phyloP scores from a whole-genome alignment of 1,140 invertebrate species.

The Bombus superbus region DNA sequence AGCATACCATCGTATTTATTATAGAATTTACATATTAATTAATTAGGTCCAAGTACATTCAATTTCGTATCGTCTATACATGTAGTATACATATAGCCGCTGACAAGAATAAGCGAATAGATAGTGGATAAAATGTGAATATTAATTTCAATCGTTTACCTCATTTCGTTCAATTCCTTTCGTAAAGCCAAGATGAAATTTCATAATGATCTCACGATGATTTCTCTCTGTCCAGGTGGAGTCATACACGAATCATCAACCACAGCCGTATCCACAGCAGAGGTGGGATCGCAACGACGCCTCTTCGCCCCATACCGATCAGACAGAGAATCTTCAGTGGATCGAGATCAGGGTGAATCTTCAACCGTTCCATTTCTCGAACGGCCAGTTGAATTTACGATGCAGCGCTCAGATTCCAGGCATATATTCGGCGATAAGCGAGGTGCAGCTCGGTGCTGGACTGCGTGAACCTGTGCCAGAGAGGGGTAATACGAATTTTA shows the following conservation, averaged over 20 bases:
- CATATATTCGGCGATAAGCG: constrained; percentile 71
- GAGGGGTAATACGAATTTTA: constrained; percentile 72
- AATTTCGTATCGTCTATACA: neutral
- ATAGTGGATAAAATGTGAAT: too few species aligned
- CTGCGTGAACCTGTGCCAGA: constrained; percentile 77
- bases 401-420: constrained; percentile 75
- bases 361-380: constrained; percentile 73
- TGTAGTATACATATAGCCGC: too few species aligned
- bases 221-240: constrained; percentile 59
- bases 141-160: too few species aligned
- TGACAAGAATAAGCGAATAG: neutral
- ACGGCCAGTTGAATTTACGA: constrained; percentile 77
- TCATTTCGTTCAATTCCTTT: too few species aligned
- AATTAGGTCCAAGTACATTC: neutral
- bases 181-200: neutral
- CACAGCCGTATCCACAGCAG: constrained; percentile 38
- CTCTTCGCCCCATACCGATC: neutral
- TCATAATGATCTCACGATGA: constrained; percentile 41
- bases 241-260: constrained; percentile 35
- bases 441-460: constrained; percentile 70
- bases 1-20: neutral
- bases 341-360: constrained; percentile 72
- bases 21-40: neutral
- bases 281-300: constrained; percentile 57
- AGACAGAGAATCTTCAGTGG: constrained; percentile 63